phyloP scores from a whole-genome alignment of 1,140 invertebrate species.

The Apis laboriosa region DNA sequence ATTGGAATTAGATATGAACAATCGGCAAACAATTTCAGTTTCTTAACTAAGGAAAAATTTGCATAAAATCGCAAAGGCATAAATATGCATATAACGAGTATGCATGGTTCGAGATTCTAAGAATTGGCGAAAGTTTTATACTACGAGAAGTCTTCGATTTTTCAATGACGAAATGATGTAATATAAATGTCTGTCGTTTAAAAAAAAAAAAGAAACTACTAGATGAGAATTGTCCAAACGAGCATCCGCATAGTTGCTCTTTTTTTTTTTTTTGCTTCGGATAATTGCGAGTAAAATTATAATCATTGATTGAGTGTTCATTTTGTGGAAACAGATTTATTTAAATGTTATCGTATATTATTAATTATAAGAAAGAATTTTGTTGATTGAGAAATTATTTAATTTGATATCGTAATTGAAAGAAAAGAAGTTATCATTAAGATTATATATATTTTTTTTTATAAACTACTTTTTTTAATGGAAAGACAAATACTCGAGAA shows the following conservation, averaged over 20 bases:
- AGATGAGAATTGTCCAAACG: neutral
- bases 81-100: conserved; percentile 26
- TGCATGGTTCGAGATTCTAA: neutral
- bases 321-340: too few relatives aligned
- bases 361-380: too few relatives aligned
- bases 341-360: too few relatives aligned
- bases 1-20: conserved; percentile 3
- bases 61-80: neutral
- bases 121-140: neutral
- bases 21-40: neutral
- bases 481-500: too few relatives aligned
- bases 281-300: too few relatives aligned
- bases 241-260: neutral
- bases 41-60: neutral
- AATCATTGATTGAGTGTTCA: too few relatives aligned
- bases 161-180: neutral
- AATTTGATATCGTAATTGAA: too few relatives aligned
- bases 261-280: too few relatives aligned
- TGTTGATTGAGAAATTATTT: too few relatives aligned
- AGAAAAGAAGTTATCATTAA: too few relatives aligned
- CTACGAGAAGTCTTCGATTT: neutral
- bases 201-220: neutral
- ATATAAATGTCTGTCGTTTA: neutral
- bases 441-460: too few relatives aligned
- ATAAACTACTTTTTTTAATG: too few relatives aligned